Evolutionary conservation across 2,797 vertebrate species (phyloP).

Genomic region (Emydoidea blandingii): DNA sequence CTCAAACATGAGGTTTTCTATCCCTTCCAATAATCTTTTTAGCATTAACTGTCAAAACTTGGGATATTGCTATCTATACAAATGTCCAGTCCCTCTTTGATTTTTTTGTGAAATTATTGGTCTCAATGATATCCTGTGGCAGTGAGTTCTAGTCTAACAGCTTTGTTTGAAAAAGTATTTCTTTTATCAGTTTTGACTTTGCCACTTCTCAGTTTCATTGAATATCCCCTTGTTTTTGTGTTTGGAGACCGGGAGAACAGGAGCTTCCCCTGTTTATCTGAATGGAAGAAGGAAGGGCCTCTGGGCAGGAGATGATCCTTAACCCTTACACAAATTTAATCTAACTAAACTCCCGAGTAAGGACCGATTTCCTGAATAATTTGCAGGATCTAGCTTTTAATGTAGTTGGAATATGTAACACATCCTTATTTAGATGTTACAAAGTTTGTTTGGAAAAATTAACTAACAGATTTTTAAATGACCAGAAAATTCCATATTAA

Average conservation of each 20-base stretch:
- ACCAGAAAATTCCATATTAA: background rate
- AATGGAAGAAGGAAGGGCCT: background rate
- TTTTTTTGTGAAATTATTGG: background rate
- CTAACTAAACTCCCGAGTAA: background rate
- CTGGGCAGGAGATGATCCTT: background rate
- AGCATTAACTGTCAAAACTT: background rate
- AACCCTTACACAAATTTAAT: background rate
- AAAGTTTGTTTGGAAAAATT: background rate
- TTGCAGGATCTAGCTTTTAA: background rate
- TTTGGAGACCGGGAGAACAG: background rate
- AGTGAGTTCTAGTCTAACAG: too few species aligned
- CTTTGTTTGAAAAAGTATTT: background rate
- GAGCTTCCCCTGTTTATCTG: background rate
- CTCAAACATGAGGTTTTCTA: background rate
- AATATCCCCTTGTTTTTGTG: background rate
- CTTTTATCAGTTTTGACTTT: background rate
- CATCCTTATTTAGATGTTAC: too few species aligned
- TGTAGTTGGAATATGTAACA: background rate
- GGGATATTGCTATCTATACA: background rate
- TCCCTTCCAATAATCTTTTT: background rate
- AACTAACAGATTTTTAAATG: fast-evolving
- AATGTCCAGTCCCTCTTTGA: background rate
- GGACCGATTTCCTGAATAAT: background rate
- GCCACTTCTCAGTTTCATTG: background rate
- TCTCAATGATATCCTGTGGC: background rate